A percentile compares a stretch with the other conserved stretches of the same genome.
Evolutionary conservation across 1,140 invertebrate species (phyloP).

Genomic region (Drosophila kohkoa): DNA sequence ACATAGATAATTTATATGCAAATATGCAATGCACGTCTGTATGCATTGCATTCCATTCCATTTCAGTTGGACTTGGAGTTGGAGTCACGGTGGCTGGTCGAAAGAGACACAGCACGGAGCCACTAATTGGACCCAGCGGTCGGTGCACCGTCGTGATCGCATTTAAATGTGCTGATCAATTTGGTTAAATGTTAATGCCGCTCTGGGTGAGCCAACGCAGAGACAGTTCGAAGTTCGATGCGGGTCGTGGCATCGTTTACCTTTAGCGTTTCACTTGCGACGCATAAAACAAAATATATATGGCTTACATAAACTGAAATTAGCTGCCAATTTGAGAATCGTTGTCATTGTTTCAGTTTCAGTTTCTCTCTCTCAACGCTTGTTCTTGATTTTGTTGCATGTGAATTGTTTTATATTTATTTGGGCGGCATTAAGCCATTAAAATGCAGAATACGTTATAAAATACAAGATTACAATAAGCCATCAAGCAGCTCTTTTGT

Average conservation of each 20-base stretch:
- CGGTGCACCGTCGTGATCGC: constrained; percentile 73
- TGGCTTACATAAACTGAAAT: constrained; percentile 75
- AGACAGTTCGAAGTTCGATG: constrained; percentile 23
- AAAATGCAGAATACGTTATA: constrained; percentile 57
- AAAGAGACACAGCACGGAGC: constrained; percentile 56
- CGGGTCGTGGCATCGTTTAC: constrained; percentile 57
- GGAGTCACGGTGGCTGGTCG: neutral
- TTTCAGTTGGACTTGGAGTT: neutral
- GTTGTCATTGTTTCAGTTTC: constrained; percentile 48
- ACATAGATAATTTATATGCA: constrained; percentile 74
- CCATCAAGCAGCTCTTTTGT: constrained; percentile 36
- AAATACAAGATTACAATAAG: constrained; percentile 43
- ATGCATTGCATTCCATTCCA: constrained; percentile 62
- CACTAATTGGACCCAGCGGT: constrained; percentile 79
- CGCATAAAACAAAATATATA: constrained; percentile 68
- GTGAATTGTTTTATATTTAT: constrained; percentile 82
- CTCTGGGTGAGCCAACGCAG: constrained; percentile 55
- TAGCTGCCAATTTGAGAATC: constrained; percentile 78
- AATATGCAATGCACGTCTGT: constrained; percentile 78
- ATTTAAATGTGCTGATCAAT: constrained; percentile 83
- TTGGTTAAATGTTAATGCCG: constrained; percentile 80
- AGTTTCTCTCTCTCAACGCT: neutral
- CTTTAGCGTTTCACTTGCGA: constrained; percentile 29
- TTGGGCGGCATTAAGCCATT: constrained; percentile 75
- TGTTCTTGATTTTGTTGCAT: constrained; percentile 45